Evolutionary conservation across 2,113 vertebrate species (phyloP).

Genomic region (Helogale parvula): DNA sequence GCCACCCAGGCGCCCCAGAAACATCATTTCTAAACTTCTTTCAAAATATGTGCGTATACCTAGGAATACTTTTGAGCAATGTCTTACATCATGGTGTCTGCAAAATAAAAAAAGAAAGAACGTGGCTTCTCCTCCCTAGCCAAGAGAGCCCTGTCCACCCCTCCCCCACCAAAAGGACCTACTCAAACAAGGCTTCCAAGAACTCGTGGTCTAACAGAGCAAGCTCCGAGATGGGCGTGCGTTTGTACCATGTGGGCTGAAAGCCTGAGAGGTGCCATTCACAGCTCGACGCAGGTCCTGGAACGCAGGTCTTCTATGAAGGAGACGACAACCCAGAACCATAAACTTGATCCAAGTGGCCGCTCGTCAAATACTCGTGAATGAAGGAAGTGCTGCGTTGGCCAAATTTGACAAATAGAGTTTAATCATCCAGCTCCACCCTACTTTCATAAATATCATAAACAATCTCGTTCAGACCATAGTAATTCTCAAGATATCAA

Average conservation of each 20-base stretch:
- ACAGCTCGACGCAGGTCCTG: fast-evolving
- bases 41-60: not conserved
- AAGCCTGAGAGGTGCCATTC: too few relatives aligned
- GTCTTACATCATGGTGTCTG: not conserved
- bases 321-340: not conserved
- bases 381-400: not conserved
- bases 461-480: too few relatives aligned
- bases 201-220: not conserved
- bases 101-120: not conserved
- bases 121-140: not conserved
- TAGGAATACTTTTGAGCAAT: not conserved
- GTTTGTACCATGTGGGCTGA: not conserved
- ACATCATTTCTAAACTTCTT: not conserved
- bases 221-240: fast-evolving
- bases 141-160: not conserved
- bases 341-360: too few relatives aligned
- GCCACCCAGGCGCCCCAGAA: too few relatives aligned
- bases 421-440: not conserved
- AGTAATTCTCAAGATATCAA: not conserved
- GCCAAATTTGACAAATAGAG: not conserved
- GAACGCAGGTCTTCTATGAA: not conserved
- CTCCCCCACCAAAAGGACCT: not conserved
- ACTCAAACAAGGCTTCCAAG: not conserved
- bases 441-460: not conserved
- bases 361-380: not conserved